phyloP scores from a whole-genome alignment of 1,140 invertebrate species.

The Chrysomallon squamiferum region DNA sequence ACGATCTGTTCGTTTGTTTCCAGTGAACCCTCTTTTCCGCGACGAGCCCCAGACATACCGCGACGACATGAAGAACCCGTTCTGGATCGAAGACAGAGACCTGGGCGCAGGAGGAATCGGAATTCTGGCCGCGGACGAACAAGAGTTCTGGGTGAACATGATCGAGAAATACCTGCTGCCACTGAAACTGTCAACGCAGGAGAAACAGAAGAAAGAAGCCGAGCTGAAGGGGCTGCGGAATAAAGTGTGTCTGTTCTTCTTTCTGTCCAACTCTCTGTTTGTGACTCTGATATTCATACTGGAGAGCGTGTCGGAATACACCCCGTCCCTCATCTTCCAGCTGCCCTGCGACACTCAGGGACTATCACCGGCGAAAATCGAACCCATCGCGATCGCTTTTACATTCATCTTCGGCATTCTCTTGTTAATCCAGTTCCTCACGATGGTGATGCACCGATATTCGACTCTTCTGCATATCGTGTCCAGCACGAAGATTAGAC shows the following conservation, averaged over 20 bases:
- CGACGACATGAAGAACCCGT: conserved; percentile 57
- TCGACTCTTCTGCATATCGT: conserved; percentile 60
- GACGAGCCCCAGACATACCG: background rate
- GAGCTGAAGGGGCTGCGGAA: conserved; percentile 91
- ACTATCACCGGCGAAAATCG: conserved; percentile 38
- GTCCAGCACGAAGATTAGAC: conserved; percentile 38
- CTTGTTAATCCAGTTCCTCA: conserved; percentile 29
- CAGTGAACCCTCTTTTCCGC: background rate
- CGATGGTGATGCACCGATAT: conserved; percentile 57
- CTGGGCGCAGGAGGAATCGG: conserved; percentile 39
- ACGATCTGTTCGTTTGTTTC: background rate
- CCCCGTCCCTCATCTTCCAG: background rate
- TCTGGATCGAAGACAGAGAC: conserved; percentile 88
- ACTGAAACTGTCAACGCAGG: conserved; percentile 9
- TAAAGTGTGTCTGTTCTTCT: conserved; percentile 68
- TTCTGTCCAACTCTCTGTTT: conserved; percentile 29
- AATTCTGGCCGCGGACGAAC: conserved; percentile 72
- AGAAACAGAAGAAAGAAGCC: conserved; percentile 63
- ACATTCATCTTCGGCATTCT: conserved; percentile 65
- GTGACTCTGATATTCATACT: conserved; percentile 33
- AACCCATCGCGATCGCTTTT: conserved; percentile 66
- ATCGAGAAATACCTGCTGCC: conserved; percentile 32
- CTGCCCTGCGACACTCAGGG: conserved; percentile 7
- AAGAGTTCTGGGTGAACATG: background rate
- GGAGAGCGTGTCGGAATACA: conserved; percentile 23